Base-by-base conservation (phyloP, 2,888 invertebrate genomes). In the Chymomyza amoena region DNA sequence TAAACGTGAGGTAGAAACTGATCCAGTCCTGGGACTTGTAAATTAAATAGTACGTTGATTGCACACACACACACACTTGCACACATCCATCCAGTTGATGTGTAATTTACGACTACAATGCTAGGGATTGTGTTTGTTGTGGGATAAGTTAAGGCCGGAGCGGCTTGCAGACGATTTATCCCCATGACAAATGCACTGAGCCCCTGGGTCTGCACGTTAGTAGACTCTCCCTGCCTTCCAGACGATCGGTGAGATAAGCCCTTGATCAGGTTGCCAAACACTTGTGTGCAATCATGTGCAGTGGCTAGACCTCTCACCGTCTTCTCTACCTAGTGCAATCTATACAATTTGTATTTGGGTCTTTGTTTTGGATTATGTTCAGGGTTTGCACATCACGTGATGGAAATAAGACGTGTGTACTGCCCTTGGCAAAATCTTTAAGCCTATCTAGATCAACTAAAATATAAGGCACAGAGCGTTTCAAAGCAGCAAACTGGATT, bases 91-190 rank as follows among this genome's bases (percentile, higher is more conserved):
- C 9, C 78, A 84, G 88, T 88, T 87, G 80, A 82, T 75, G 84
- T 88, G 84, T 84, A 84, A 84, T 84, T 84, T 84, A 84, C 78
- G 85, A 84, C 84, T 88, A 84, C 88, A 84, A 83, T 87, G 72
- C 61, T 66, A 66, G 69, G 68, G 75, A 70, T 60, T 67, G 63
- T 60, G 61, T 64, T 70, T 70, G 63, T 65, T 67, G 45, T 52
- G 50, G 10, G n/a, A 54, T 16, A 64, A 28, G 28, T 32, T 51
- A 52, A 54, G 56, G 36, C 20, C 16, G 16, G 56, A 16, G 25
- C n/a, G 57, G 70, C 56, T 20, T 20, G 51, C 16, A 18, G 16
- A 18, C 52, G 10, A 54, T 25, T 72, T 77, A 80, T 78, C 73
- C 77, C 61, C 81, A 78, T 88, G 81, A 81, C 84, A 85, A 88